phyloP scores from a whole-genome alignment of 2,888 invertebrate species.

The Anthrax anthrax region DNA sequence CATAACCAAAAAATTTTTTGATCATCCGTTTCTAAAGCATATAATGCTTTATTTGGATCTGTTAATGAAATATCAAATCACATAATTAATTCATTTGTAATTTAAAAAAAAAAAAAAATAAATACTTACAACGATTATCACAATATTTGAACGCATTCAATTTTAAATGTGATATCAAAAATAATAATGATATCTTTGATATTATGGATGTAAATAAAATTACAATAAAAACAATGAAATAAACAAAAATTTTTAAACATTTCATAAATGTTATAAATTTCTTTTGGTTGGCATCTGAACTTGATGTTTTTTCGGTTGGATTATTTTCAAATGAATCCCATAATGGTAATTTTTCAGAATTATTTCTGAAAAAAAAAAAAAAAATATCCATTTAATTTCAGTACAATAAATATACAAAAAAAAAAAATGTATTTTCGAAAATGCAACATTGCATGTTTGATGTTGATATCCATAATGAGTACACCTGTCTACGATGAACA shows the following conservation, averaged over 20 bases:
- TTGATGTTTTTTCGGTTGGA: conserved; percentile 50
- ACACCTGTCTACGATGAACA: no score
- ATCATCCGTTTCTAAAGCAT: conserved; percentile 43
- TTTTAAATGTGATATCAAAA: conserved; percentile 57
- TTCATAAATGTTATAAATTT: conserved; percentile 49
- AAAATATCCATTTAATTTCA: conserved; percentile 13
- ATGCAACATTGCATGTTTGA: no score
- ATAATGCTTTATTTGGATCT: conserved; percentile 48
- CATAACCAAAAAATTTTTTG: conserved; percentile 67
- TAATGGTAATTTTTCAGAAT: conserved; percentile 37
- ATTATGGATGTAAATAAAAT: conserved; percentile 53
- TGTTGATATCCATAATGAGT: no score
- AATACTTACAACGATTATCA: conserved; percentile 33
- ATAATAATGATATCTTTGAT: conserved; percentile 57
- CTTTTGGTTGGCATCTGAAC: conserved; percentile 48
- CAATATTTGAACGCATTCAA: conserved; percentile 44
- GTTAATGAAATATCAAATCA: conserved; percentile 10
- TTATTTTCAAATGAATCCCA: conserved; percentile 72
- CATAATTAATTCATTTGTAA: no score
- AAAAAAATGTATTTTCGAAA: no score
- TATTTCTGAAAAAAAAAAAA: neutral
- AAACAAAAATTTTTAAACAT: conserved; percentile 51
- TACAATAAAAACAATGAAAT: conserved; percentile 48
- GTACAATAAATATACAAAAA: no score
- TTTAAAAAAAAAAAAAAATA: neutral